These are phyloP conservation scores for Pseudochaenichthys georgianus DNA, from an alignment of 2,797 vertebrate species.

Conservation along the genomic window DNA sequence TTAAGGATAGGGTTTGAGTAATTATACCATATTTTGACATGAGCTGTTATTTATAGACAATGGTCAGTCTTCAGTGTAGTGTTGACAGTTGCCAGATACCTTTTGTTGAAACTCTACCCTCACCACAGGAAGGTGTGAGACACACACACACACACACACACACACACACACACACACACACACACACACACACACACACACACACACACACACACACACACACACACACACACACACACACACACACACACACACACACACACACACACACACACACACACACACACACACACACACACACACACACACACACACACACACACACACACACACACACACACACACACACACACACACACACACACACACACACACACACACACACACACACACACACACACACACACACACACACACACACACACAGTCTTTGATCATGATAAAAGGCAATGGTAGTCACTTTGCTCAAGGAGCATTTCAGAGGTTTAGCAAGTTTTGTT, in stretches of 20 bases:
- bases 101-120: conserved; percentile 64
- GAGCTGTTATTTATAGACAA: neutral
- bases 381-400: too few relatives aligned
- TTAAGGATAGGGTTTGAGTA: neutral
- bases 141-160: neutral
- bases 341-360: neutral
- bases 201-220: too few relatives aligned
- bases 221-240: neutral
- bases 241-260: neutral
- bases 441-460: neutral
- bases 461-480: neutral
- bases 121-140: conserved; percentile 69
- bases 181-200: neutral
- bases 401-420: too few relatives aligned
- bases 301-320: neutral
- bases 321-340: neutral
- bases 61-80: neutral
- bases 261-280: neutral
- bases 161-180: neutral
- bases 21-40: conserved; percentile 11
- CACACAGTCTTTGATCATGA: neutral
- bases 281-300: neutral
- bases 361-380: neutral
- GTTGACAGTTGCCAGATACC: conserved; percentile 23
- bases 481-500: neutral